These are phyloP conservation scores for Microcebus ravelobensis DNA, from an alignment of 2,113 vertebrate genomes.

Conservation along the genomic window DNA sequence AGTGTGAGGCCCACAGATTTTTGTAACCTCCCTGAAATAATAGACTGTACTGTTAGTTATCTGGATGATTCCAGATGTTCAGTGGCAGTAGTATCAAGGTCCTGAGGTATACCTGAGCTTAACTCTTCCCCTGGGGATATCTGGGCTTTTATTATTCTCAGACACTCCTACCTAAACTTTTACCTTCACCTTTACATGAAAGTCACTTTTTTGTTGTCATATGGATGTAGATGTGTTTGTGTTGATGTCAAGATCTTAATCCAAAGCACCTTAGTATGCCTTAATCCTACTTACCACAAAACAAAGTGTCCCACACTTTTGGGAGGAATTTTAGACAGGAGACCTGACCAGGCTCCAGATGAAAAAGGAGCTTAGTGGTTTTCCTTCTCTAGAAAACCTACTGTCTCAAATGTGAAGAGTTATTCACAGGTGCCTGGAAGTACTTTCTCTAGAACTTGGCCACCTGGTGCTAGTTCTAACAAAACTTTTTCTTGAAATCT, in stretches of 20 bases:
- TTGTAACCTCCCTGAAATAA: slow-evolving; percentile 19
- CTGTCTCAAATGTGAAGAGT: slow-evolving; percentile 5
- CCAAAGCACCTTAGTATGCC: not conserved
- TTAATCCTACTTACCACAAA: not conserved
- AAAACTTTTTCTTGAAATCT: slow-evolving; percentile 19
- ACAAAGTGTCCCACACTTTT: not conserved
- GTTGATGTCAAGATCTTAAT: not conserved
- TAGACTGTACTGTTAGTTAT: not conserved
- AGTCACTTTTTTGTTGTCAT: not conserved
- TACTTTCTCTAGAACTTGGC: not conserved
- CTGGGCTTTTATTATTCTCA: not conserved
- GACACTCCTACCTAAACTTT: slow-evolving; percentile 4
- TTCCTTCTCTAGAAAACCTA: not conserved
- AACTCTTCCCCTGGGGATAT: not conserved
- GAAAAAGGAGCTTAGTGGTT: not conserved
- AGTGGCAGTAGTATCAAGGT: not conserved
- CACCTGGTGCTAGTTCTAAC: not conserved
- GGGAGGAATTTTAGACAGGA: not conserved
- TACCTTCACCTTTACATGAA: not conserved
- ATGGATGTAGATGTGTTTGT: not conserved
- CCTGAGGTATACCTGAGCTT: not conserved
- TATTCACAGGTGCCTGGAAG: not conserved
- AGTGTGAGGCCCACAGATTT: not conserved
- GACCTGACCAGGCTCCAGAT: not conserved
- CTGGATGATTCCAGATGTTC: not conserved